Conservation (phyloP, 2,888 invertebrate genomes). For the Anticlea derivata region DNA sequence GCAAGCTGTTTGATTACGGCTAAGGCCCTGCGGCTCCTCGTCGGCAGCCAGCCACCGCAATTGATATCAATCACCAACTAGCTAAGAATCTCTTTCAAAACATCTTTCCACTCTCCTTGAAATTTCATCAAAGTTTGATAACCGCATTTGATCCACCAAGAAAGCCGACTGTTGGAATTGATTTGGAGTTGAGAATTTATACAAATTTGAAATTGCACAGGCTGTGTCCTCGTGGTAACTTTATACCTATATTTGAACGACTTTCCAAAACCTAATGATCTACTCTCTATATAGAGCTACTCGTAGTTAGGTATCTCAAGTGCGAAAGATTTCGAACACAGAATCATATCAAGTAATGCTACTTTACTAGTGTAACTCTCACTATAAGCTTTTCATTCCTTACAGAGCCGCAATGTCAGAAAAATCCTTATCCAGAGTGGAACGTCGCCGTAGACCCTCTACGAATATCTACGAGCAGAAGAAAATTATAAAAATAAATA, state of each 20-base stretch:
- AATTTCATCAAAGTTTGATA: constrained; percentile 13
- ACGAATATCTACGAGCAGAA: neutral
- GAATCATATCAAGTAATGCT: too few species aligned
- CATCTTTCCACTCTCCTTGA: constrained; percentile 43
- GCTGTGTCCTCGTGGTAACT: too few species aligned
- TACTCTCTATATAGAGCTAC: too few species aligned
- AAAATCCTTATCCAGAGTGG: too few species aligned
- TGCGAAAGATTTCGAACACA: too few species aligned
- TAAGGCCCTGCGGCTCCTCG: constrained; percentile 48
- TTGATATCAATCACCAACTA: constrained; percentile 75
- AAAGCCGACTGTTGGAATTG: neutral
- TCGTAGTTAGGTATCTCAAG: too few species aligned
- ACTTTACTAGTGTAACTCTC: too few species aligned
- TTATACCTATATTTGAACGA: too few species aligned
- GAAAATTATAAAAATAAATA: too few species aligned
- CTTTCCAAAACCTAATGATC: too few species aligned
- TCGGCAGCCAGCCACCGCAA: constrained; percentile 59
- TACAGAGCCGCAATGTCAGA: too few species aligned
- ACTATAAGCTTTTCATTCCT: too few species aligned
- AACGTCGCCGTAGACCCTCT: constrained; percentile 10
- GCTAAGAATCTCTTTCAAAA: constrained; percentile 59
- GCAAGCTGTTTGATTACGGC: neutral
- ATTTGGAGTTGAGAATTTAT: neutral
- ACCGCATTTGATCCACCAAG: constrained; percentile 9
- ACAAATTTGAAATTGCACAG: neutral